Conservation (phyloP, 2,113 vertebrate genomes). For the Ictidomys tridecemlineatus region DNA sequence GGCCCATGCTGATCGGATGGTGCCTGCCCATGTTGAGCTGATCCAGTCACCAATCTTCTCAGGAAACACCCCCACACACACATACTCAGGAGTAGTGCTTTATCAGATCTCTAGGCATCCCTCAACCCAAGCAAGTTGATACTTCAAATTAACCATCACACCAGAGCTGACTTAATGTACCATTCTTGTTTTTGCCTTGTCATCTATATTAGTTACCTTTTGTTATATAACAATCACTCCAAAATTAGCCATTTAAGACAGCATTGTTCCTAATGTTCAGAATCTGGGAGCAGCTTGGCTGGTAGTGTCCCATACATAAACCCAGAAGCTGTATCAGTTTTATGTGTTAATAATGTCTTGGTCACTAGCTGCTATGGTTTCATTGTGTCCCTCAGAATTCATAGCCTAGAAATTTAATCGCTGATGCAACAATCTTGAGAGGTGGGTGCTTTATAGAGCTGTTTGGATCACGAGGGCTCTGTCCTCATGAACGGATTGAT, state of each 20-base stretch:
- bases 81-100: background rate
- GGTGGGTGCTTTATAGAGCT: background rate
- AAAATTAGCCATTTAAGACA: background rate
- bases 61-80: background rate
- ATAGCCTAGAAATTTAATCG: background rate
- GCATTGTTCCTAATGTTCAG: background rate
- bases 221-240: background rate
- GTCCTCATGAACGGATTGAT: background rate
- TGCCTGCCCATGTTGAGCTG: background rate
- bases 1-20: background rate
- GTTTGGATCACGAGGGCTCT: background rate
- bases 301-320: background rate
- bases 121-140: no score
- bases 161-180: background rate
- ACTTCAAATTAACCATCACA: background rate
- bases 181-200: background rate
- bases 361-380: background rate
- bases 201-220: background rate
- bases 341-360: background rate
- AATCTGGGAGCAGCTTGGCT: background rate
- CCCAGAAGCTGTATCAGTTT: background rate
- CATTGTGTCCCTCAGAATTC: background rate
- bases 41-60: background rate
- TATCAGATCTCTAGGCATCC: no score
- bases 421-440: background rate